These are phyloP conservation scores for Siniperca obscura DNA, from an alignment of 2,797 vertebrate species.

Conservation along the genomic window DNA sequence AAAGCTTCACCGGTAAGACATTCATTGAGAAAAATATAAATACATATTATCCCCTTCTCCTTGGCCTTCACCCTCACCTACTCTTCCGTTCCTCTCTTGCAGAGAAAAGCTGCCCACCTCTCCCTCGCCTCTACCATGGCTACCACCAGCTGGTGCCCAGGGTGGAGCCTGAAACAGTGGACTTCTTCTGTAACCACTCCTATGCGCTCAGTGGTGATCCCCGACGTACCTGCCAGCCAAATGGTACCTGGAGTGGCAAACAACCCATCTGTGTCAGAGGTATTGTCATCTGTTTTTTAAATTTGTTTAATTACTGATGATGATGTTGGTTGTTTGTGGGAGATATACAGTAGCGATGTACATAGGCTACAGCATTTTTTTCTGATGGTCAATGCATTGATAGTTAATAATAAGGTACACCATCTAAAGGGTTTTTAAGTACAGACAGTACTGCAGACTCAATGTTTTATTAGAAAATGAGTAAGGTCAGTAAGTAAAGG, in stretches of 20 bases:
- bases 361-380: not conserved
- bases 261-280: constrained; percentile 96
- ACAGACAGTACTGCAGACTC: not conserved
- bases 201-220: constrained; percentile 91
- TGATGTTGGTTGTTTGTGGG: not conserved
- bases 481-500: not conserved
- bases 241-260: constrained; percentile 93
- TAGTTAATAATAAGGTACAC: not conserved
- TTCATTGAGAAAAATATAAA: not conserved
- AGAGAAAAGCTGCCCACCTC: constrained; percentile 89
- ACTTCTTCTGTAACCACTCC: constrained; percentile 94
- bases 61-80: constrained; percentile 10
- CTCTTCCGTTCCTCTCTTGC: constrained; percentile 30
- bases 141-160: constrained; percentile 86
- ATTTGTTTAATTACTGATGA: not conserved
- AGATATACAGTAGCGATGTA: not conserved
- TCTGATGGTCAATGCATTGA: not conserved
- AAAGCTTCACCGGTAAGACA: constrained; percentile 78
- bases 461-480: not conserved
- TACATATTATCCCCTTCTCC: not conserved
- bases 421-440: not conserved
- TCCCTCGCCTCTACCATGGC: constrained; percentile 90
- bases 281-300: constrained; percentile 62
- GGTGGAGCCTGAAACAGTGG: constrained; percentile 81
- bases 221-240: constrained; percentile 88